Conservation (phyloP, 2,888 invertebrate genomes). For the Thymelicus lineola region DNA sequence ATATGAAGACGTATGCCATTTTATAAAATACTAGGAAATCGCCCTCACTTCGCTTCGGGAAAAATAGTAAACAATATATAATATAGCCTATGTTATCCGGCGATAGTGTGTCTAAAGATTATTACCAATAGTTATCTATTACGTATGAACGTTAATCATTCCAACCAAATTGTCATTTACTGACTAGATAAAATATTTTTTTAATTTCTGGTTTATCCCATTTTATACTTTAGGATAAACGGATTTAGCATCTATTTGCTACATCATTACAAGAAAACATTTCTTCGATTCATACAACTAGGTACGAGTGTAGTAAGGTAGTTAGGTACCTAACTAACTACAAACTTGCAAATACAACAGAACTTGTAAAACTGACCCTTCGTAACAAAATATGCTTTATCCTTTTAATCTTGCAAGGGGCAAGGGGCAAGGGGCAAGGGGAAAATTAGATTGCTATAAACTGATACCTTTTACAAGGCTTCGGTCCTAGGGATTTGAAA, state of each 20-base stretch:
- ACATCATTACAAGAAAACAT: background rate
- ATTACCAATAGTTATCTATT: too few relatives aligned
- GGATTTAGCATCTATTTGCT: too few relatives aligned
- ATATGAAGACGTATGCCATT: background rate
- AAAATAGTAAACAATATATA: too few relatives aligned
- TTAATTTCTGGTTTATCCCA: too few relatives aligned
- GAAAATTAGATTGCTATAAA: conserved; percentile 28
- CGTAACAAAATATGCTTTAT: conserved; percentile 33
- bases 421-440: conserved; percentile 26
- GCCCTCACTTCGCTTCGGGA: too few relatives aligned
- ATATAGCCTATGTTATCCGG: too few relatives aligned
- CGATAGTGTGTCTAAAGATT: too few relatives aligned
- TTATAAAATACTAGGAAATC: too few relatives aligned
- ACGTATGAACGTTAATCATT: too few relatives aligned
- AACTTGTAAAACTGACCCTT: conserved; percentile 20
- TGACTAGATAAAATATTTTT: too few relatives aligned
- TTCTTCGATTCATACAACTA: background rate
- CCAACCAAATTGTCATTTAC: too few relatives aligned
- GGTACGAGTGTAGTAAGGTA: background rate
- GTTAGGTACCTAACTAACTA: background rate
- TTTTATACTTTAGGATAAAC: too few relatives aligned
- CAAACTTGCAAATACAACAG: conserved; percentile 2
- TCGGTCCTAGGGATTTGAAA: conserved; percentile 27
- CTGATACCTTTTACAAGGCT: conserved; percentile 31
- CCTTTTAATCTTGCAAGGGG: conserved; percentile 33